A percentile compares a stretch with the other conserved stretches of the same genome.
Evolutionary conservation across 2,797 vertebrate species (phyloP).

Genomic region (Galago senegalensis): DNA sequence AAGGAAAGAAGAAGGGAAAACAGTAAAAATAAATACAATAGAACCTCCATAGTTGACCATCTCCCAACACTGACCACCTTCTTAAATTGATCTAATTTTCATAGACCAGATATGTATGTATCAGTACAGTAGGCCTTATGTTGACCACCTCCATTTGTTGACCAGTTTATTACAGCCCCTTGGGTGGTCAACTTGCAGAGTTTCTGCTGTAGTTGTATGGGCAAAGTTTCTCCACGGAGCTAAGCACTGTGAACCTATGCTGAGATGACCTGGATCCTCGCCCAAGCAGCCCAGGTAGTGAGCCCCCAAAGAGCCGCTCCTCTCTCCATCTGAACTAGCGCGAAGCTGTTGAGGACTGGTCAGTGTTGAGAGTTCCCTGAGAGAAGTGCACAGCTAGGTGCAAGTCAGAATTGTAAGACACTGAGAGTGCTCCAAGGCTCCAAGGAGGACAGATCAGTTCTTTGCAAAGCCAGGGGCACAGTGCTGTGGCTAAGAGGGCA

Average conservation of each 20-base stretch:
- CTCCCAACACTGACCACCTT: too few species aligned
- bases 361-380: background rate
- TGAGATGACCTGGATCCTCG: slow-evolving; percentile 30
- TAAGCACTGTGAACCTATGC: slow-evolving; percentile 58
- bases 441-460: background rate
- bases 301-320: background rate
- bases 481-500: background rate
- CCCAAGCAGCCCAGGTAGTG: slow-evolving; percentile 60
- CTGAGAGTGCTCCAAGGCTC: background rate
- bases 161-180: too few species aligned
- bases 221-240: slow-evolving; percentile 76
- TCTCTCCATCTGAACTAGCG: background rate
- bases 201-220: slow-evolving; percentile 58
- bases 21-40: slow-evolving; percentile 30
- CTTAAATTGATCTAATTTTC: too few species aligned
- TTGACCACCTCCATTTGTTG: too few species aligned
- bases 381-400: background rate
- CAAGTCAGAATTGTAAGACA: background rate
- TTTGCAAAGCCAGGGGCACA: background rate
- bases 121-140: too few species aligned
- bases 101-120: too few species aligned
- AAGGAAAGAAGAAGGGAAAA: slow-evolving; percentile 40
- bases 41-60: too few species aligned
- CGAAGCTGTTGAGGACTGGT: slow-evolving; percentile 3
- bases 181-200: too few species aligned